Base-by-base conservation (phyloP, 2,888 invertebrate species). In the Dryadula phaetusa region DNA sequence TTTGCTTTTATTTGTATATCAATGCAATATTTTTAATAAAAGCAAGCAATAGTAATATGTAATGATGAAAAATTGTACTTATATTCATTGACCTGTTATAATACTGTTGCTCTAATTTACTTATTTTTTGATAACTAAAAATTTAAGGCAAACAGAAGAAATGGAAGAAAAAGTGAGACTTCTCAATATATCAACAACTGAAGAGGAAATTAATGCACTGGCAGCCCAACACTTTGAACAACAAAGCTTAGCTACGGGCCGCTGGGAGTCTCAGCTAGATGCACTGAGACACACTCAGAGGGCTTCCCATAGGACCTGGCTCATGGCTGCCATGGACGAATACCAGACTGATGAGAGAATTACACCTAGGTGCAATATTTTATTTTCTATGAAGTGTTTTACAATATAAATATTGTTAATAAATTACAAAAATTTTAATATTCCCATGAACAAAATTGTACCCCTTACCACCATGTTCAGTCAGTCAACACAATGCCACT, bases 241-340 rank as follows among this genome's bases (percentile, higher is more conserved):
- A 71, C 97, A 97, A 80, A 95, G 97, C 77, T 92, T 98, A 76
- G 93, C 97, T n/a, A 96, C 96, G 63, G 97, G 97, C 12, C 95
- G 97, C 75, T 97, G 98, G 94, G 96, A 95, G 74, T 96, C 96
- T 53, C 96, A 97, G 89, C 92, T 99, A 62, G 97, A 97, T 79
- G 96, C 97, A 2, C 93, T 97, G 75, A 95, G 96, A 78, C 96
- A 97, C 73, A 96, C 96, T 52, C 99, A 99, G 88, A 95, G 96
- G 66, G 93, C 96, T 42, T 96, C 97, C 77, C 98, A 98, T 83
- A 94, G 97, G 62, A 95, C 97, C 77, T 98, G 98, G 98, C 95
- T 99, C 47, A 97, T 97, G 95, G 93, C 94, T 77, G 94, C 97
- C 69, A 93, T 97, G 58, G 96, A 85, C 20, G 81, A 86, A 60